These are phyloP conservation scores for Phengaris alcon DNA, from an alignment of 2,888 invertebrate genomes.

Conservation along the genomic window DNA sequence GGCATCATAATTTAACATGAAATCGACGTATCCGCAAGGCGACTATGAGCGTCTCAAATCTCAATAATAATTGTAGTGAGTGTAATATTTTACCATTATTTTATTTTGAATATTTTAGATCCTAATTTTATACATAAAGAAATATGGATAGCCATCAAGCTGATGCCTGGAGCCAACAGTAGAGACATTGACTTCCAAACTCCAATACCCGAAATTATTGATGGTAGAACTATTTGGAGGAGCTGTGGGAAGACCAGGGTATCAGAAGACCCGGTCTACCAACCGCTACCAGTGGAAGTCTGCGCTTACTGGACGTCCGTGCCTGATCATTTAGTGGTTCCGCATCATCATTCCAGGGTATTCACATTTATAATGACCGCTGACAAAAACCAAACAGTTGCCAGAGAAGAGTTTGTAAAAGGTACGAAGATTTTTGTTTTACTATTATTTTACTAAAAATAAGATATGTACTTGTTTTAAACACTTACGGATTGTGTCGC, in stretches of 20 bases:
- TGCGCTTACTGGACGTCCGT: conserved; percentile 74
- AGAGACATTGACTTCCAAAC: conserved; percentile 62
- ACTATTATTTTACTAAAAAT: no score
- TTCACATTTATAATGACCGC: conserved; percentile 77
- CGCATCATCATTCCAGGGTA: conserved; percentile 65
- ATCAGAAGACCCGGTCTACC: conserved; percentile 61
- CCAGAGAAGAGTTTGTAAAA: conserved; percentile 62
- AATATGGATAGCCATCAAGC: conserved; percentile 69
- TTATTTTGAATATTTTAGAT: conserved; percentile 49
- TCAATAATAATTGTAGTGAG: no score
- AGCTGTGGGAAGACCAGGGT: conserved; percentile 66
- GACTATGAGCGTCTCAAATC: no score
- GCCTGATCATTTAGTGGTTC: conserved; percentile 69
- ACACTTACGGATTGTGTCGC: no score
- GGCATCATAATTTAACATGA: conserved; percentile 30
- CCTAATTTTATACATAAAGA: conserved; percentile 67
- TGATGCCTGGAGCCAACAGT: conserved; percentile 63
- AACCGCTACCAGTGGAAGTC: conserved; percentile 59
- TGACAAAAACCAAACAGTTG: conserved; percentile 71
- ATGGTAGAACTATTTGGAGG: conserved; percentile 60
- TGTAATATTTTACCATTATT: no score
- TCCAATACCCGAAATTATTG: conserved; percentile 61
- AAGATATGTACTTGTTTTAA: no score
- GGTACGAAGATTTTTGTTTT: conserved; percentile 48
- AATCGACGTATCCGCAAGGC: no score